Base-by-base conservation (phyloP, 2,888 invertebrate species). In the Amblyteles armatorius region DNA sequence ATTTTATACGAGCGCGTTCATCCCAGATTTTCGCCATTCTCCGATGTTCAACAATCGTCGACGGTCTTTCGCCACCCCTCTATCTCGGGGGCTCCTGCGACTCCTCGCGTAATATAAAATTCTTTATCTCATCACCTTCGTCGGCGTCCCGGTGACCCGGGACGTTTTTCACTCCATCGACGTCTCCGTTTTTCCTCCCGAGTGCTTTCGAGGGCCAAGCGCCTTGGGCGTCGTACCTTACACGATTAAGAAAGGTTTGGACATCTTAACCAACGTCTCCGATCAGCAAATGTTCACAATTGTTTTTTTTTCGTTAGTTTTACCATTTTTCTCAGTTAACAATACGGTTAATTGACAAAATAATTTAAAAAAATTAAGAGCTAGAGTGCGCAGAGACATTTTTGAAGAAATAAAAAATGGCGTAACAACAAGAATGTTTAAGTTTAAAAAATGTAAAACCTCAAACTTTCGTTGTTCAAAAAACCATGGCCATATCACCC, bases 151-250 rank as follows among this genome's bases (percentile, higher is more conserved):
- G 33, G 65, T 67, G 48, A 60, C 63, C 68, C 22, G 69, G 52
- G 26, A 73, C 73, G 78, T 79, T 82, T 73, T 83, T 73, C 78
- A 79, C 73, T 73, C 68, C 19, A 83, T 79, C 79, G 79, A 83
- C 52, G 57, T 40, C 52, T 52, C 26, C 67, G 52, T 50, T 78
- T 83, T 78, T 73, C 72, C 67, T 67, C 57, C 19, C 36, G n/a
- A 72, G 13, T 3, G 16, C 29, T 29, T 29, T 16, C 60, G 29
- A 3, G 16, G 19, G 11, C n/a, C 29, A 33, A 3, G 67, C 65
- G 22, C 6, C 72, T 78, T n/a, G 33, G 48, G 65, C 29, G 72
- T 72, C 71, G 29, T 67, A 22, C 65, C 22, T 22, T n/a, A 55
- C 44, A 48, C 16, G 16, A 16, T 16, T 48, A 13, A 44, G 19